These are phyloP conservation scores for Laticauda colubrina DNA, from an alignment of 2,113 vertebrate species.

Conservation along the genomic window DNA sequence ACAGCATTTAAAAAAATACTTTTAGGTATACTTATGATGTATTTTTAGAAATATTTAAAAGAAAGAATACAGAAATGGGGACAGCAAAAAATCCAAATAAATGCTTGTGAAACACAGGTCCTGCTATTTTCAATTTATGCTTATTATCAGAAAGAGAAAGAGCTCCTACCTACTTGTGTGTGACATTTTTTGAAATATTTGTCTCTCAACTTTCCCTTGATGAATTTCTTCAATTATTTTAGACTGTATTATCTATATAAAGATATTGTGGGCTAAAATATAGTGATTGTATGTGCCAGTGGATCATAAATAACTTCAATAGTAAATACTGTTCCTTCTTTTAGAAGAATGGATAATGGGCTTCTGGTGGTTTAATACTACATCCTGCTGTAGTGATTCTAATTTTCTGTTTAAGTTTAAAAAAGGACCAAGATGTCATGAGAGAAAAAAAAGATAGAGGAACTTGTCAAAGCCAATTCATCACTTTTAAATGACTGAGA, in stretches of 20 bases:
- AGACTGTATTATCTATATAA: no score
- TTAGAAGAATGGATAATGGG: not conserved
- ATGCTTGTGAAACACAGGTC: not conserved
- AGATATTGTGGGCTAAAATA: not conserved
- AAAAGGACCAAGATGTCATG: conserved; percentile 3
- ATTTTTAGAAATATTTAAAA: not conserved
- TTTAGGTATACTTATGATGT: not conserved
- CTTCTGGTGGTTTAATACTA: accelerated
- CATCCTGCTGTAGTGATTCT: not conserved
- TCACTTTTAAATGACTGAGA: conserved; percentile 11
- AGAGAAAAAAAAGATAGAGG: not conserved
- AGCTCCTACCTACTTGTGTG: not conserved
- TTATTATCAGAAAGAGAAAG: not conserved
- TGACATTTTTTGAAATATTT: not conserved
- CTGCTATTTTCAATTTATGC: not conserved
- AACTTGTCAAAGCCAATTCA: not conserved
- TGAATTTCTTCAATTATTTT: not conserved
- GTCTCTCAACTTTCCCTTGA: not conserved
- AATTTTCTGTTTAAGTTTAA: not conserved
- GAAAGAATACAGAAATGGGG: not conserved
- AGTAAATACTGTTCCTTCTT: not conserved
- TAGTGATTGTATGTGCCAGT: not conserved
- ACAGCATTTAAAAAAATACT: not conserved
- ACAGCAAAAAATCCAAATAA: not conserved
- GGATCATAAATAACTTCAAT: not conserved